A percentile compares a stretch with the other conserved stretches of the same genome.
These are phyloP conservation scores for mouse (Mus musculus) DNA, from an alignment of 2,113 vertebrate genomes.

Conservation along the genomic window DNA sequence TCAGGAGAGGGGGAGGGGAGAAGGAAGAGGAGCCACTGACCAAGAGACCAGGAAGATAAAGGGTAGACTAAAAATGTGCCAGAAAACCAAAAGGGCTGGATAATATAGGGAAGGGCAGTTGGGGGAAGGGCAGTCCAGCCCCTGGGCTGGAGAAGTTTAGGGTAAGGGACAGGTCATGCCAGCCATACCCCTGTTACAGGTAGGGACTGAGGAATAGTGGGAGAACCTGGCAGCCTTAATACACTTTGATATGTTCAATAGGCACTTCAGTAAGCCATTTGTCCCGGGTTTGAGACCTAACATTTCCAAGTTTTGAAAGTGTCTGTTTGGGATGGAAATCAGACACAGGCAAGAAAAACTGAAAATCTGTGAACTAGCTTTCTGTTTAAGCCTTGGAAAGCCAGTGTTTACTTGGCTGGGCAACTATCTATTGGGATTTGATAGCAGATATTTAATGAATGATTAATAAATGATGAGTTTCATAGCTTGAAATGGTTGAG, in stretches of 20 bases:
- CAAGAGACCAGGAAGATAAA: background rate
- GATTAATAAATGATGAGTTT: conserved; percentile 20
- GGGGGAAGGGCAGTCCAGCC: background rate
- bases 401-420: conserved; percentile 42
- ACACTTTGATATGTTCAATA: background rate
- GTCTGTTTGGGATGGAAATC: background rate
- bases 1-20: rapidly evolving
- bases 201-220: background rate
- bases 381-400: conserved; percentile 4
- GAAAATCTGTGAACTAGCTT: background rate
- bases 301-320: background rate
- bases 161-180: background rate
- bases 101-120: background rate
- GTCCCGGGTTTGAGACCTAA: background rate
- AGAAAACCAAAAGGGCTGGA: background rate
- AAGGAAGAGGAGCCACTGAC: background rate
- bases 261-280: background rate
- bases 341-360: background rate
- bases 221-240: background rate
- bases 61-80: background rate
- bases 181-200: background rate
- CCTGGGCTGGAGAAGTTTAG: background rate
- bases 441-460: conserved; percentile 22
- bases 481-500: background rate
- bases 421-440: conserved; percentile 4